These are phyloP conservation scores for Sprattus sprattus DNA, from an alignment of 2,113 vertebrate species.

Conservation along the genomic window DNA sequence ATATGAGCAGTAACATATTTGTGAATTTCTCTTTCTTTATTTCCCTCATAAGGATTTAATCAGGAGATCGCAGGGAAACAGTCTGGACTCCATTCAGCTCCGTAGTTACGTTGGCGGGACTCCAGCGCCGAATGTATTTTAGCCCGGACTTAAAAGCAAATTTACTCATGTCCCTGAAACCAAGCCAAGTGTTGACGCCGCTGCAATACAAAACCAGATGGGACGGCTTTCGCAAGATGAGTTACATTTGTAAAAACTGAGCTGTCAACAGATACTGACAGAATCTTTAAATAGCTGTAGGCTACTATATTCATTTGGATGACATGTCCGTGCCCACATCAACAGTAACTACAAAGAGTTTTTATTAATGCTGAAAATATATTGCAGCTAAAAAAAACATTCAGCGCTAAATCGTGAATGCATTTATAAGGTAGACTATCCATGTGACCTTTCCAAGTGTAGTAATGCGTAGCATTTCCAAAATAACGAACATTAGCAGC, in stretches of 20 bases:
- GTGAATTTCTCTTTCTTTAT: not conserved
- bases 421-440: not conserved
- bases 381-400: not conserved
- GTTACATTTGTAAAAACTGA: not conserved
- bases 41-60: not conserved
- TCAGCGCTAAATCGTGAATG: not conserved
- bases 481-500: not conserved
- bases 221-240: not conserved
- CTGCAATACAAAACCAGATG: slow-evolving; percentile 12
- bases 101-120: not conserved
- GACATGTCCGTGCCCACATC: not conserved
- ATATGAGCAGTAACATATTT: not conserved
- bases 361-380: not conserved
- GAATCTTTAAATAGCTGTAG: not conserved
- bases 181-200: slow-evolving; percentile 20
- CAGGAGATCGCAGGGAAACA: not conserved
- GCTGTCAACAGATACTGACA: not conserved
- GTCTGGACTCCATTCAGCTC: not conserved
- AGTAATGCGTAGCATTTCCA: not conserved
- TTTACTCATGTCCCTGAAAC: slow-evolving; percentile 15
- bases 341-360: not conserved
- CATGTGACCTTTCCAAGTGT: not conserved
- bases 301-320: not conserved
- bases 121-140: slow-evolving; percentile 29
- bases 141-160: slow-evolving; percentile 21